Evolutionary conservation across 2,797 vertebrate species (phyloP), one percentile per base, ranked within the genome.

Genomic region (Pseudochirops cupreus): DNA sequence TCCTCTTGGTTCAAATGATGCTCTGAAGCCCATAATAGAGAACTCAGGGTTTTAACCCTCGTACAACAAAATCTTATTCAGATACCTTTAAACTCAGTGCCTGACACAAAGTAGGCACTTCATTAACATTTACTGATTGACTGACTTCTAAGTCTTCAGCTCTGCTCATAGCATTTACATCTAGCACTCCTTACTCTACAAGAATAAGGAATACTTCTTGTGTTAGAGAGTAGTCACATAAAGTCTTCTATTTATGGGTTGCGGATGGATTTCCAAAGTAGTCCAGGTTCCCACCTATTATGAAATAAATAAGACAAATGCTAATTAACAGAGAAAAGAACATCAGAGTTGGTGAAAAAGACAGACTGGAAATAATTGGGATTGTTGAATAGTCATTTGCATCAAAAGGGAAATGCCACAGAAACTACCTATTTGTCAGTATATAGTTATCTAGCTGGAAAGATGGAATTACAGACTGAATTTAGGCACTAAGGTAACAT

Each of bases 41-140:
- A 97, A 97, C 96, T 90, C 67, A 26, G 91, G 93, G 90, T 90
- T 93, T 91, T 62, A 5, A 93, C 10, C 97, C 92, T 94, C 93
- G 28, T 0, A 52, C 96, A 93, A 95, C 91, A 92, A 24, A 98
- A 97, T 58, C 28, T 92, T 59, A 87, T 0, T 95, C 93, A 55
- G 13, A 91, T 39, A 97, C 95, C 0, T 39, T 90, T 28, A 91
- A 28, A 91, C 54, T 1, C 95, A 24, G 28, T 93, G 1, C 46
- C 58, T 28, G 52, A 33, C 39, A 26, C 74, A 87, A 26, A 50
- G 21, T 24, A 11, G 3, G 39, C 24, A 26, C 39, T 87, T 50
- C 24, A 87, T 87, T 11, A 26, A 87, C 50, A 24, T 87, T 50
- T 26, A 87, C 0, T 87, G 39, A 87, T 26, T 46, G 74, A 46